phyloP scores from a whole-genome alignment of 2,797 vertebrate species.

The Centroberyx gerrardi region DNA sequence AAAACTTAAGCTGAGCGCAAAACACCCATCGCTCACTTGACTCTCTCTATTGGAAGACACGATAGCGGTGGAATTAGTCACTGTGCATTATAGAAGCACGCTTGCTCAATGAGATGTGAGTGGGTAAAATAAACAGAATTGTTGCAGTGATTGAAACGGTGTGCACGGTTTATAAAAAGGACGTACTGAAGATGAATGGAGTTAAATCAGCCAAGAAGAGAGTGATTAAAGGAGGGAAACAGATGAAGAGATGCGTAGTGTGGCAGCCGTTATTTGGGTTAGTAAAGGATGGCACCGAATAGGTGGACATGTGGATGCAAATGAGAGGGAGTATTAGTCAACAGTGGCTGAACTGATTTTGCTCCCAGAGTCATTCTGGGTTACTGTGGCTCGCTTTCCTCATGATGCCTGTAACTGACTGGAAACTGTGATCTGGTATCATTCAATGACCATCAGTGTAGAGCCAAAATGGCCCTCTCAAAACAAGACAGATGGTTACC shows the following conservation, averaged over 20 bases:
- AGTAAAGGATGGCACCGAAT: slow-evolving; percentile 16
- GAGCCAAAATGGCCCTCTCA: slow-evolving; percentile 44
- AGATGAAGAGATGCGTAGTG: slow-evolving; percentile 8
- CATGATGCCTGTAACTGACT: slow-evolving; percentile 20
- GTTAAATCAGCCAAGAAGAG: slow-evolving; percentile 14
- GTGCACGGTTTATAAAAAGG: not conserved
- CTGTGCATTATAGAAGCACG: slow-evolving; percentile 24
- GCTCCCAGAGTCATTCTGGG: slow-evolving; percentile 1
- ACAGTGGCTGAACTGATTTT: slow-evolving; percentile 22
- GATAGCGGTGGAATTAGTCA: slow-evolving; percentile 21
- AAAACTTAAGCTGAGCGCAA: slow-evolving; percentile 35
- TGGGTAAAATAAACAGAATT: not conserved
- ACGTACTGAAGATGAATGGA: not conserved
- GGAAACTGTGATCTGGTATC: slow-evolving; percentile 42
- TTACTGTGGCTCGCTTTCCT: slow-evolving; percentile 13
- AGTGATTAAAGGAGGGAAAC: slow-evolving; percentile 9
- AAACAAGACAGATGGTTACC: slow-evolving; percentile 60
- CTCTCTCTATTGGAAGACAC: slow-evolving; percentile 16
- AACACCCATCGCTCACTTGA: slow-evolving; percentile 22
- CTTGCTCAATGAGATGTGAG: slow-evolving; percentile 23
- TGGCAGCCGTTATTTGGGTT: slow-evolving; percentile 7
- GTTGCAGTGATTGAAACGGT: not conserved
- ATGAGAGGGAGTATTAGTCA: slow-evolving; percentile 22
- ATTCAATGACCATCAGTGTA: slow-evolving; percentile 27
- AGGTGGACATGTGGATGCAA: not conserved